Base-by-base conservation (phyloP, 2,113 vertebrate species). In the Larimichthys polyactis region DNA sequence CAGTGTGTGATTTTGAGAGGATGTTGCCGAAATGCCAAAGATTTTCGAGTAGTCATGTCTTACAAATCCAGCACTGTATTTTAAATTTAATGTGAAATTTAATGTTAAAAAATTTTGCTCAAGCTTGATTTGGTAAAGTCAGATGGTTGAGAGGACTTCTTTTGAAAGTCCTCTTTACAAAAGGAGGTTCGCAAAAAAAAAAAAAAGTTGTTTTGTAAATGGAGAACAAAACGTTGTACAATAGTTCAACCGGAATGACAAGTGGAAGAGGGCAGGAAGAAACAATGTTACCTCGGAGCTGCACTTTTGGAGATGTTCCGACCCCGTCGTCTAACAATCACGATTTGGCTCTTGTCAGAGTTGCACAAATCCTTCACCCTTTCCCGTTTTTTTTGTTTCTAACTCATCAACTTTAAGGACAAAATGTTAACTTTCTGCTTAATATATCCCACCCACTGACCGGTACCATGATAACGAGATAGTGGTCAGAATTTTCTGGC, bases 21-120 rank as follows among this genome's bases (percentile, higher is more conserved):
- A 64, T 68, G 16, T 51, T 32, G 1, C 8, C 20, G 16, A 48
- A 49, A 69, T 71, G 43, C 51, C 65, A 70, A 64, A 59, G 65
- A 64, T 65, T 9, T 29, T 6, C 9, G 36, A 40, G 22, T 44
- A 71, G 52, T 11, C 0, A 19, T 36, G 17, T 11, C 27, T 62
- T 9, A 8, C 7, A 43, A 22, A n/a, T 44, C 10, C 11, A 15
- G 36, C 36, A 44, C 7, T 44, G 40, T 22, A 22, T n/a, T 63
- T 43, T 8, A 44, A n/a, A 43, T 43, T 20, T 40, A 20, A 40
- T 20, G 9, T 17, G 19, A 36, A 36, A 36, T 4, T 60, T 32
- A 32, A 36, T 36, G 32, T 36, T 36, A 36, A 36, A 36, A 36
- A 8, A 1, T 36, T 36, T 36, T 0, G 32, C 32, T 36, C 32